phyloP scores from a whole-genome alignment of 2,797 vertebrate species.

The Crenichthys baileyi region DNA sequence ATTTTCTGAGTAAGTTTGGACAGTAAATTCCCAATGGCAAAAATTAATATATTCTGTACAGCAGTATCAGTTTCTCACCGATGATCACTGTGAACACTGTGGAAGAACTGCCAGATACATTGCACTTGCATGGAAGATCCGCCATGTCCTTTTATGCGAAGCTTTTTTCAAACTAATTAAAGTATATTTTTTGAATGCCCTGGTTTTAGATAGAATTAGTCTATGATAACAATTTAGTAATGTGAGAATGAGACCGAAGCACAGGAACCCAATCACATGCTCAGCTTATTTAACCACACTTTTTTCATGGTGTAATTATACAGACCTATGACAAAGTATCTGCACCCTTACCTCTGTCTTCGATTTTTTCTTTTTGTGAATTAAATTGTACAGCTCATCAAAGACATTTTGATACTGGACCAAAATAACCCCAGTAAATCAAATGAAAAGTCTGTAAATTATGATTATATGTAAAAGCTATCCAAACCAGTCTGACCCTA shows the following conservation, averaged over 20 bases:
- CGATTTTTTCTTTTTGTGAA: not conserved
- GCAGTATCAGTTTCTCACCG: not conserved
- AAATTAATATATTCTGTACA: not conserved
- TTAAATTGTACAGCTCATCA: not conserved
- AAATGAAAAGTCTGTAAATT: too few species aligned
- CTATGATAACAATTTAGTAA: constrained; percentile 30
- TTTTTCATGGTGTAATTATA: constrained; percentile 68
- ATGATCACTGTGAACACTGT: constrained; percentile 6
- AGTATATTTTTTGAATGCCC: constrained; percentile 42
- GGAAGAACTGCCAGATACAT: constrained; percentile 6
- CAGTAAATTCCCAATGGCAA: constrained; percentile 5
- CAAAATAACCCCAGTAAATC: not conserved
- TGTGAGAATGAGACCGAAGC: constrained; percentile 32
- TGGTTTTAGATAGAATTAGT: constrained; percentile 52
- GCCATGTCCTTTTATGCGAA: too few species aligned
- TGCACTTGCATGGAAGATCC: not conserved
- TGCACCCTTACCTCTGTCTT: constrained; percentile 29
- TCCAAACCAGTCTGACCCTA: too few species aligned
- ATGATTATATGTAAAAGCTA: too few species aligned
- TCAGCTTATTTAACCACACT: constrained; percentile 67
- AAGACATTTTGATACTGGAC: not conserved
- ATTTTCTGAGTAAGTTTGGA: not conserved
- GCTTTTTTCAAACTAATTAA: constrained; percentile 29
- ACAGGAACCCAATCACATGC: constrained; percentile 56
- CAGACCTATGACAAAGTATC: constrained; percentile 70